Base-by-base conservation (phyloP, 2,888 invertebrate species). In the Brachypterus glaber region DNA sequence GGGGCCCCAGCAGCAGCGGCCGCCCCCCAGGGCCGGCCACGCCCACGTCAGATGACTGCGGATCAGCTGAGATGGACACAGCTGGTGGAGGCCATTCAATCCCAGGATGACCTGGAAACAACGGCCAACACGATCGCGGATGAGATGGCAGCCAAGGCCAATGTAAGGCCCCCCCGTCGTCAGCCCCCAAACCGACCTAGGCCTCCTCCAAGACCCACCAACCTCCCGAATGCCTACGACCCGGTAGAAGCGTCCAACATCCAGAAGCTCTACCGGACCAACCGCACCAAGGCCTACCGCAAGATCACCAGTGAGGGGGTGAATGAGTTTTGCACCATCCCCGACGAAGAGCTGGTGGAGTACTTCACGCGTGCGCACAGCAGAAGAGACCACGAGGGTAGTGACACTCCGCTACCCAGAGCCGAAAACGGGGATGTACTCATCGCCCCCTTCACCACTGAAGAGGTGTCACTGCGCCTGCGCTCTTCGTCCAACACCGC, bases 401-500 rank as follows among this genome's bases (percentile, higher is more conserved):
- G 30, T 29, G 39, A 15, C 1, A 15, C 37, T 3, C 4, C 18
- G 12, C 31, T 31, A 9, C 37, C 40, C 9, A 3, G 9, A 1
- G 37, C 37, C 12, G 24, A 16, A 8, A 15, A 30, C 17, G 24
- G 13, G 5, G 30, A n/a, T n/a, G n/a, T 4, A 3, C 3, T 36
- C 8, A 3, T 12, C 2, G 11, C 3, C 3, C 30, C 30, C 2
- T 32, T 17, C 2, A 17, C 17, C 8, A 25, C 18, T 2, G 13
- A 8, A 2, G 37, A 39, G 13, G 24, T 39, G 3, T 2, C 17
- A 12, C 8, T 9, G n/a, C 17, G 31, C 1, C 36, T 36, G 4
- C 11, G 14, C 3, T 18, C 27, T 8, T 32, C 31, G 12, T 17
- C 17, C 3, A 42, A 42, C 15, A 42, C 42, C 3, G 41, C 42